phyloP scores from a whole-genome alignment of 35 echinoderm and acorn worm genomes.

The Ophioderma brevispina region DNA sequence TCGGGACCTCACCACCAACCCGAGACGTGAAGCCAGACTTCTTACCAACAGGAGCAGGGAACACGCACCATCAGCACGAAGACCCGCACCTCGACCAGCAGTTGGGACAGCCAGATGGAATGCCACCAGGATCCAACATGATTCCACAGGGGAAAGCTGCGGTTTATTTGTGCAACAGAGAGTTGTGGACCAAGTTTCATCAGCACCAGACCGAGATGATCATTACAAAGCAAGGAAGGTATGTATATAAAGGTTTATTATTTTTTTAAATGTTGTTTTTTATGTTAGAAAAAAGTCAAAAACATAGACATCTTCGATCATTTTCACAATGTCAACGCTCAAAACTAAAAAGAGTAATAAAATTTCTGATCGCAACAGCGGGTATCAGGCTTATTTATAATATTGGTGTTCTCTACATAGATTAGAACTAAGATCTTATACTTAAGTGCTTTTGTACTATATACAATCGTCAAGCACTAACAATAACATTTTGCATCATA shows the following conservation, averaged over 20 bases:
- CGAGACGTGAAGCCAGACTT: background rate
- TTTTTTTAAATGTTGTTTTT: background rate
- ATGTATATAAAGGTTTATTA: slow-evolving; percentile 16
- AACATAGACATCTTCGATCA: too few species aligned
- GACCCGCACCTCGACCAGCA: background rate
- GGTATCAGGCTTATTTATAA: too few species aligned
- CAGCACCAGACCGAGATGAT: slow-evolving; percentile 91
- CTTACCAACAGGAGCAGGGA: background rate
- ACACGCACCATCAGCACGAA: background rate
- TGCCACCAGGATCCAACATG: background rate
- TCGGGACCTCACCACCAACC: background rate
- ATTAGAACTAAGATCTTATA: too few species aligned
- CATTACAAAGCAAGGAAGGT: slow-evolving; percentile 97
- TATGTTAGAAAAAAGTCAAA: too few species aligned
- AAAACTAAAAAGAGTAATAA: too few species aligned
- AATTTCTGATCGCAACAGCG: too few species aligned
- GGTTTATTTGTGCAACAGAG: slow-evolving; percentile 83
- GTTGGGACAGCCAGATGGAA: background rate
- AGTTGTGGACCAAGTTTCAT: slow-evolving; percentile 91
- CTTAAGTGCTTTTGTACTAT: too few species aligned
- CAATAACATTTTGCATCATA: too few species aligned
- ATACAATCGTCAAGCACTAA: too few species aligned
- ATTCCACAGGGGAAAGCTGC: slow-evolving; percentile 38
- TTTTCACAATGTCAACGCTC: too few species aligned
- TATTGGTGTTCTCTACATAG: too few species aligned